These are phyloP conservation scores for Limosa lapponica DNA, from an alignment of 2,797 vertebrate species.

Conservation along the genomic window DNA sequence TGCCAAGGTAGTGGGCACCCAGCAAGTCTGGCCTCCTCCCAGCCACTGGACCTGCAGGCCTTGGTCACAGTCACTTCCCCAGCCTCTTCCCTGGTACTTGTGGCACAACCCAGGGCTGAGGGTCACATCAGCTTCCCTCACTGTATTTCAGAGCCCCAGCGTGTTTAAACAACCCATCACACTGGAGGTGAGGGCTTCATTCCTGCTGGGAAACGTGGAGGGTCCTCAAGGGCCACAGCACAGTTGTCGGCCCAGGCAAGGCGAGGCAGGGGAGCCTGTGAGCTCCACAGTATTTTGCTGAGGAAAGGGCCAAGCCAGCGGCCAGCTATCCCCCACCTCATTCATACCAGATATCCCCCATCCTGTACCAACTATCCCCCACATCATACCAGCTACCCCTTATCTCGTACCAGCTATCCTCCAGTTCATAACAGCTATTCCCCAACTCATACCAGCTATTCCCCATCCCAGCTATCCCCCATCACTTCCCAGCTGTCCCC, in stretches of 20 bases:
- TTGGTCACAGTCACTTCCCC: too few species aligned
- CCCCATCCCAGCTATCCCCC: too few species aligned
- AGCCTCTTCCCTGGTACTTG: fast-evolving
- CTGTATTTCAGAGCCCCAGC: fast-evolving
- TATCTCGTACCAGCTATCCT: fast-evolving
- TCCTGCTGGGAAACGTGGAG: fast-evolving
- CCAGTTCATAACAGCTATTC: not conserved
- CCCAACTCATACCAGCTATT: too few species aligned
- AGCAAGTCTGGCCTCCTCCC: too few species aligned
- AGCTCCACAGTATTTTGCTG: not conserved
- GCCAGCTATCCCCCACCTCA: fast-evolving
- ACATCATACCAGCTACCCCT: fast-evolving
- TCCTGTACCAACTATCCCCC: too few species aligned
- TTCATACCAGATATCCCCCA: too few species aligned
- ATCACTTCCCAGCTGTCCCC: too few species aligned
- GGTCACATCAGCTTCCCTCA: fast-evolving
- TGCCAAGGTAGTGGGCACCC: fast-evolving
- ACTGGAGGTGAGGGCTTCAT: not conserved
- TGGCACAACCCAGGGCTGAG: not conserved
- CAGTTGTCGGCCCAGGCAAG: fast-evolving
- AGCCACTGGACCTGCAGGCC: fast-evolving
- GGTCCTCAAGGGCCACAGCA: fast-evolving
- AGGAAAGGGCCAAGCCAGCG: fast-evolving
- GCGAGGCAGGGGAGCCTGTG: fast-evolving
- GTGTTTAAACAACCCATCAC: fast-evolving